These are phyloP conservation scores for Aplodontia rufa DNA, from an alignment of 2,113 vertebrate species.

Conservation along the genomic window DNA sequence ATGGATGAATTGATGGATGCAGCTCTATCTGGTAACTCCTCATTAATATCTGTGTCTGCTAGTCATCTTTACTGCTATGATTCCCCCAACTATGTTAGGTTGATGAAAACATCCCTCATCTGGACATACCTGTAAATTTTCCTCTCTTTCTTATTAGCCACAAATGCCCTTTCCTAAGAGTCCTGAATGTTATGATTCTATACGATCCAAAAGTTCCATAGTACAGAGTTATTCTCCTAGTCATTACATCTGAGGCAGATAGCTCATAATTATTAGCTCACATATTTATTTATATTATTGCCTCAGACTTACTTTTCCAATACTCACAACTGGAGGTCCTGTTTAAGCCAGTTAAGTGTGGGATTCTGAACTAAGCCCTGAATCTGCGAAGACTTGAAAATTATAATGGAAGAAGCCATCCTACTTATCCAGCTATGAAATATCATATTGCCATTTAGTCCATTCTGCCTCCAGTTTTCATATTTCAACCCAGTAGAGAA, in stretches of 20 bases:
- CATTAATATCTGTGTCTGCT: background rate
- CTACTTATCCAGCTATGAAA: background rate
- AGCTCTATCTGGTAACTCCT: background rate
- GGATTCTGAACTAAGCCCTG: background rate
- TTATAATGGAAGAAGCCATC: slow-evolving; percentile 49
- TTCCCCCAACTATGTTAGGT: too few species aligned
- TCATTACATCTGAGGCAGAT: background rate
- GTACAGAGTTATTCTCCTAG: background rate
- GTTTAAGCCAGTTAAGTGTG: slow-evolving; percentile 20
- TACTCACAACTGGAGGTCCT: background rate
- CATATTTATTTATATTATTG: slow-evolving; percentile 15
- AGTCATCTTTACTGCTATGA: background rate
- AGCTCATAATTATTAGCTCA: background rate
- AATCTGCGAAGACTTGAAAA: background rate
- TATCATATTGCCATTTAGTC: slow-evolving; percentile 15
- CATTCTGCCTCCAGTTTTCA: slow-evolving; percentile 32
- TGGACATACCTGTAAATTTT: background rate
- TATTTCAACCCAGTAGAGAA: slow-evolving; percentile 53
- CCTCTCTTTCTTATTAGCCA: background rate
- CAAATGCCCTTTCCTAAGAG: background rate
- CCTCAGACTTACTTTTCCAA: background rate
- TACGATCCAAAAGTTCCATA: background rate
- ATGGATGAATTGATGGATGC: background rate
- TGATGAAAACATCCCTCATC: background rate
- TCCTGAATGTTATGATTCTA: background rate